phyloP scores from a whole-genome alignment of 2,888 invertebrate genomes.

The Drosophila phalerata region DNA sequence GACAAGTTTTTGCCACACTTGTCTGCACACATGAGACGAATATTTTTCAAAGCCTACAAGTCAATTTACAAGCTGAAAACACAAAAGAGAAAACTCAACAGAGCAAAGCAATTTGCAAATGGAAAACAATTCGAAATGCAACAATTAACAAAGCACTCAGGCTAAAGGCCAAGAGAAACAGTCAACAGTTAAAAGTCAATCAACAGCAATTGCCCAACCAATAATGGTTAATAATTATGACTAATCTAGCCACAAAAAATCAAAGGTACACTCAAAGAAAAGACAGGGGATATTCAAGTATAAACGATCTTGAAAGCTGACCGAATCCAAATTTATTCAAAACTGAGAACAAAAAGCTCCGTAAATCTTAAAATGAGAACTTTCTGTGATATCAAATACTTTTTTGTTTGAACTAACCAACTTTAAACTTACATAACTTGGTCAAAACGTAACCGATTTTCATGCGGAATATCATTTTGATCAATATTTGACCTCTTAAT shows the following conservation, averaged over 20 bases:
- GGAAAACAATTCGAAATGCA: constrained; percentile 42
- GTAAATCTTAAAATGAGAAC: no score
- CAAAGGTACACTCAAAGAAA: constrained; percentile 26
- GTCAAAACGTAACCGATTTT: no score
- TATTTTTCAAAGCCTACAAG: constrained; percentile 45
- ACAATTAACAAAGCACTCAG: constrained; percentile 36
- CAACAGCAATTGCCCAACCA: constrained; percentile 44
- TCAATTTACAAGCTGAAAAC: constrained; percentile 38
- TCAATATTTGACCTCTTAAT: no score
- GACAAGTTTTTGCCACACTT: constrained; percentile 34
- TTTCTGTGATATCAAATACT: no score
- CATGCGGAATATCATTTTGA: no score
- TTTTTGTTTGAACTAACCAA: no score
- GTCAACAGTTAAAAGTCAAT: constrained; percentile 44
- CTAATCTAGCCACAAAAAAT: constrained; percentile 43
- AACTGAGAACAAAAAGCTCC: no score
- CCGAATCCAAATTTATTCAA: no score
- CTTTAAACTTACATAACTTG: no score
- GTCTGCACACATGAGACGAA: constrained; percentile 20
- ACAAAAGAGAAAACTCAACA: constrained; percentile 14
- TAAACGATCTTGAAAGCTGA: no score
- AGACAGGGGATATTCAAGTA: no score
- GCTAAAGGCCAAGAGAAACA: constrained; percentile 29
- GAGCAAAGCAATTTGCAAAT: constrained; percentile 37
- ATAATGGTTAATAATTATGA: constrained; percentile 63